Conservation (phyloP, 2,113 vertebrate species). For the Ellobius talpinus region DNA sequence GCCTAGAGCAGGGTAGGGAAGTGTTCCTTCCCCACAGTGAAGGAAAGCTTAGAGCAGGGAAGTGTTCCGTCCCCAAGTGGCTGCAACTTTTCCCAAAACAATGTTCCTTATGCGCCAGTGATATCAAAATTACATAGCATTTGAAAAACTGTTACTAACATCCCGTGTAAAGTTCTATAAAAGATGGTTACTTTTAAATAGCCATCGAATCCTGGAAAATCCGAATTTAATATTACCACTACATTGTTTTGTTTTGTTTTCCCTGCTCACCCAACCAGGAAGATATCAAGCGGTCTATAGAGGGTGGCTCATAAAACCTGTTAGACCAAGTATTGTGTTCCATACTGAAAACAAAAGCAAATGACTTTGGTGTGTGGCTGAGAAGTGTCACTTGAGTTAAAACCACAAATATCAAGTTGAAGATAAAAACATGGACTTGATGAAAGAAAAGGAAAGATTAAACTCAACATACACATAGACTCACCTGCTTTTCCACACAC, state of each 20-base stretch:
- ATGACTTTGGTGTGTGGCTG: not conserved
- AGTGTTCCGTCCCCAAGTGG: not conserved
- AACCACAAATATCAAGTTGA: not conserved
- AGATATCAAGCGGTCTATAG: not conserved
- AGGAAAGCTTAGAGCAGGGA: no score
- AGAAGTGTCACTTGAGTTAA: not conserved
- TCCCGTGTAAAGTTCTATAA: not conserved
- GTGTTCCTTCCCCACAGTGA: no score
- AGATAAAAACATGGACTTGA: not conserved
- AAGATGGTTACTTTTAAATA: not conserved
- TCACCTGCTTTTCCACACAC: not conserved
- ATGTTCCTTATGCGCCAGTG: not conserved
- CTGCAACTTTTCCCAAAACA: not conserved
- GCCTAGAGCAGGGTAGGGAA: no score
- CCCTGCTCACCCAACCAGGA: not conserved
- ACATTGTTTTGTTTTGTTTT: slow-evolving; percentile 23
- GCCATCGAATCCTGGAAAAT: not conserved
- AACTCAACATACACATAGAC: not conserved
- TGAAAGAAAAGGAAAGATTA: not conserved
- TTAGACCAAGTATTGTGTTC: not conserved
- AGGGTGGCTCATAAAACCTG: not conserved
- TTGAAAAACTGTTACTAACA: not conserved
- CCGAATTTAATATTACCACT: not conserved
- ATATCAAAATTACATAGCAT: not conserved
- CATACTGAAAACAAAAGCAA: not conserved